phyloP scores from a whole-genome alignment of 2,888 invertebrate species.

The Lasioglossum pauxillum region DNA sequence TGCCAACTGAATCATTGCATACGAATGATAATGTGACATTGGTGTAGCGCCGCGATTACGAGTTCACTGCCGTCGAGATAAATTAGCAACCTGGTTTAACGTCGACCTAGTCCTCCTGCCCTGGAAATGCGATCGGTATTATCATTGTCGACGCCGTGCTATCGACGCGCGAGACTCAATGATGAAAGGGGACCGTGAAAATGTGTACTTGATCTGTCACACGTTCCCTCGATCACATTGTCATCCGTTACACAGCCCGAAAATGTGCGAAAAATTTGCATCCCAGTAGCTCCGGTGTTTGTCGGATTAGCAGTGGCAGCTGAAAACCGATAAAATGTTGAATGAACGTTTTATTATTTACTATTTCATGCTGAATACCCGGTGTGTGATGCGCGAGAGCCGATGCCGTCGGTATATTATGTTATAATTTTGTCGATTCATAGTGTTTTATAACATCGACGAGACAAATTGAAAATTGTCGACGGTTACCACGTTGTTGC shows the following conservation, averaged over 20 bases:
- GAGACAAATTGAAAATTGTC: background rate
- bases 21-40: slow-evolving; percentile 65
- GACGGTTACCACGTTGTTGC: background rate
- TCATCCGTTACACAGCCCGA: background rate
- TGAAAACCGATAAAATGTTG: background rate
- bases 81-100: slow-evolving; percentile 71
- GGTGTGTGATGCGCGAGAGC: too few species aligned
- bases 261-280: background rate
- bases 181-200: slow-evolving; percentile 44
- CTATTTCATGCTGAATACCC: background rate
- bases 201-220: slow-evolving; percentile 1
- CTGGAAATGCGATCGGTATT: slow-evolving; percentile 71
- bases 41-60: slow-evolving; percentile 62
- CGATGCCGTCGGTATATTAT: background rate
- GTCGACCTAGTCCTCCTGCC: slow-evolving; percentile 79
- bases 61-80: slow-evolving; percentile 75
- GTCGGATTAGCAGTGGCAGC: background rate
- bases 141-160: slow-evolving; percentile 39
- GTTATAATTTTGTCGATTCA: background rate
- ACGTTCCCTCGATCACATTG: background rate
- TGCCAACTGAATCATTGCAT: slow-evolving; percentile 42
- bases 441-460: background rate
- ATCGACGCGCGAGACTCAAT: slow-evolving; percentile 39
- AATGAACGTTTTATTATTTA: background rate
- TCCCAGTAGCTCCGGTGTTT: background rate